These are phyloP conservation scores for Lycaena phlaeas DNA, from an alignment of 2,888 invertebrate genomes.

Conservation along the genomic window DNA sequence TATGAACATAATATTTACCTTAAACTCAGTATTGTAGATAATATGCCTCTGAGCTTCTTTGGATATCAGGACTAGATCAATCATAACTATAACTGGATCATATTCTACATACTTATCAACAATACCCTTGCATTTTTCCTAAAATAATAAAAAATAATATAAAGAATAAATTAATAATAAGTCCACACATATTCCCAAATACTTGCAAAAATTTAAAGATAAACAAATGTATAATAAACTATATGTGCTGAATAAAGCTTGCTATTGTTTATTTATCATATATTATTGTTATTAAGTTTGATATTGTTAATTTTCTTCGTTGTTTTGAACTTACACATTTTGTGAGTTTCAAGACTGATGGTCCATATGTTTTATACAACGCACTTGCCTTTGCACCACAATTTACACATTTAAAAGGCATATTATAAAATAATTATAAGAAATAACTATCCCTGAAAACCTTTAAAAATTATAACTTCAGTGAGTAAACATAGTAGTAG, in stretches of 20 bases:
- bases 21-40: conserved; percentile 84
- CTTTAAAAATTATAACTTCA: no score
- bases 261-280: no score
- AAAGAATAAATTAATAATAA: not conserved
- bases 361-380: conserved; percentile 79
- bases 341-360: conserved; percentile 79
- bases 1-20: conserved; percentile 68
- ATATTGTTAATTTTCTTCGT: not conserved
- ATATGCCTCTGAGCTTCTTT: conserved; percentile 89
- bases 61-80: conserved; percentile 87
- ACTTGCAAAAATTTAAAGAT: no score
- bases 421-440: no score
- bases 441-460: no score
- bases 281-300: not conserved
- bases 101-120: conserved; percentile 95
- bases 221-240: no score
- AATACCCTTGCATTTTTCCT: conserved; percentile 82
- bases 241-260: no score
- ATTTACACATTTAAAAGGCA: conserved; percentile 74
- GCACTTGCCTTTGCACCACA: conserved; percentile 77
- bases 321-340: conserved; percentile 77
- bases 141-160: conserved; percentile 11
- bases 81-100: conserved; percentile 88
- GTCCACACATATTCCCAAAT: no score
- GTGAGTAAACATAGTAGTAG: no score